phyloP scores from a whole-genome alignment of 2,113 vertebrate species.

The Epinephelus lanceolatus region DNA sequence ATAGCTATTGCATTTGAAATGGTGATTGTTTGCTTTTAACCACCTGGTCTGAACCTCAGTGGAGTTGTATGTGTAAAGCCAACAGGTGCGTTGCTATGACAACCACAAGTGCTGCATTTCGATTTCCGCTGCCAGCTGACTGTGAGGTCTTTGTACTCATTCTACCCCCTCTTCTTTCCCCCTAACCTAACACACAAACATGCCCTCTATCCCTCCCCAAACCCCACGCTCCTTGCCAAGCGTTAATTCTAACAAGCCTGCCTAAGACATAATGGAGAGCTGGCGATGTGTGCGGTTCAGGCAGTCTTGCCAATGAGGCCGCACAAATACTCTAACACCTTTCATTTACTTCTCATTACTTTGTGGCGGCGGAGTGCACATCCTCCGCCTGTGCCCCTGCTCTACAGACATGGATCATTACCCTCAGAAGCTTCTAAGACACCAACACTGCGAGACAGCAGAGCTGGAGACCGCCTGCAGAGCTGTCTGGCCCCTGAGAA shows the following conservation, averaged over 20 bases:
- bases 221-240: conserved; percentile 23
- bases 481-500: not conserved
- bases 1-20: conserved; percentile 51
- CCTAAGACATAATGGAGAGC: conserved; percentile 13
- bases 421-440: conserved; percentile 27
- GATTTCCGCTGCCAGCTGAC: conserved; percentile 73
- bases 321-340: conserved; percentile 54
- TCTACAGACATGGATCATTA: conserved; percentile 58
- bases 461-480: conserved; percentile 27
- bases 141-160: conserved; percentile 74
- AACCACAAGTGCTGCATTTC: conserved; percentile 73
- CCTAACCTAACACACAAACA: conserved; percentile 43
- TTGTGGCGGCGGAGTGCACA: conserved; percentile 50
- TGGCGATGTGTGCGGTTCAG: conserved; percentile 54
- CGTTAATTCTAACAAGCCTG: conserved; percentile 1
- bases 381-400: conserved; percentile 2
- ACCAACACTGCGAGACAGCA: conserved; percentile 11
- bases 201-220: conserved; percentile 32
- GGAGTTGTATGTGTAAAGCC: conserved; percentile 32
- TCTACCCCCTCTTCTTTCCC: not conserved
- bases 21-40: conserved; percentile 60
- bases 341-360: conserved; percentile 72
- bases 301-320: conserved; percentile 55
- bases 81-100: conserved; percentile 74
- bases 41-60: conserved; percentile 26